phyloP scores from a whole-genome alignment of 30 jellyfish, hydroid and myxozoan genomes.

The Haliclystus octoradiatus region DNA sequence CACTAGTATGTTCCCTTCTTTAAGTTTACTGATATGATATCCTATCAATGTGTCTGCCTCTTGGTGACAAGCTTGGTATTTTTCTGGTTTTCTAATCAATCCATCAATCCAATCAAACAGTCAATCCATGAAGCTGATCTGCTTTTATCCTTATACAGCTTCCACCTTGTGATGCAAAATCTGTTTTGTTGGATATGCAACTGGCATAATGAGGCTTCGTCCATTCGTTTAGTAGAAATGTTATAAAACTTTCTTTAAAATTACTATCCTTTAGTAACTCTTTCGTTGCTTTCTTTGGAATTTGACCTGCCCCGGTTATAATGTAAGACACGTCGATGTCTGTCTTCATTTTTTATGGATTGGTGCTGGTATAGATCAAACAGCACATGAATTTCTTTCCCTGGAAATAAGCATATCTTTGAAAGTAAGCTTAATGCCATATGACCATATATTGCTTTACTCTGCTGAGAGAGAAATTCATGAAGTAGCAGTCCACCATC shows the following conservation, averaged over 20 bases:
- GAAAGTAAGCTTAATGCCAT: neutral
- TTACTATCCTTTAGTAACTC: neutral
- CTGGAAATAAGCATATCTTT: neutral
- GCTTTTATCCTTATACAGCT: neutral
- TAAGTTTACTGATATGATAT: slow-evolving; percentile 4
- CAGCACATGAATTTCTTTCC: neutral
- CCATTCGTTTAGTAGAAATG: neutral
- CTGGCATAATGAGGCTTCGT: neutral
- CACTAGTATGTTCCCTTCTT: neutral
- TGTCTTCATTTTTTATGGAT: neutral
- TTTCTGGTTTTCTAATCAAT: neutral
- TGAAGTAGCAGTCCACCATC: neutral
- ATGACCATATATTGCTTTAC: neutral
- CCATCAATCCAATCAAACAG: too few species aligned
- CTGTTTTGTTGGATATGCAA: neutral
- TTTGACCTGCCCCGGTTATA: neutral
- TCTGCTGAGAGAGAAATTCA: neutral
- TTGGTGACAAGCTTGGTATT: slow-evolving; percentile 21
- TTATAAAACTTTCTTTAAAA: neutral
- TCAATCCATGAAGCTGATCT: neutral
- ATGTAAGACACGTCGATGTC: neutral
- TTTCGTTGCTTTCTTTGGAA: neutral
- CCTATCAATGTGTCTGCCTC: slow-evolving; percentile 32
- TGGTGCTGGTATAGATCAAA: neutral
- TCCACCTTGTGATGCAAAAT: neutral